phyloP scores from a whole-genome alignment of 2,888 invertebrate genomes.

The Lapara coniferarum region DNA sequence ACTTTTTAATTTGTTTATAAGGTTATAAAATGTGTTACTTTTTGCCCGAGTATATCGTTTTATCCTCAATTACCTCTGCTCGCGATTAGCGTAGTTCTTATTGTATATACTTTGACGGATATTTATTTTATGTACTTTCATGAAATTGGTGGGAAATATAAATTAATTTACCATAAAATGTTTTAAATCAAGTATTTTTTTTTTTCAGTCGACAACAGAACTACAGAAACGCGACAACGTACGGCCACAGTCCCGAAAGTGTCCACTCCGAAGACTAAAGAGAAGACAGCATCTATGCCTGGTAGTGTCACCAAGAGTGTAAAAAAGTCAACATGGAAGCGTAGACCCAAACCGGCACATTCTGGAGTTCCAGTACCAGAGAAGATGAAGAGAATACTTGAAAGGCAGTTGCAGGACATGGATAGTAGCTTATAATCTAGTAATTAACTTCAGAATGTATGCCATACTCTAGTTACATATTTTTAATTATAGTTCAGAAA shows the following conservation, averaged over 20 bases:
- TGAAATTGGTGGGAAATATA: neutral
- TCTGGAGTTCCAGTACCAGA: conserved; percentile 76
- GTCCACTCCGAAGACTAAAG: conserved; percentile 64
- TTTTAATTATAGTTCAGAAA: neutral
- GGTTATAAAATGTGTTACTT: neutral
- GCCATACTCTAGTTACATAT: neutral
- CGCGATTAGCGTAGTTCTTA: too few species aligned
- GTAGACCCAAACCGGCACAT: conserved; percentile 69
- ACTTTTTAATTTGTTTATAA: neutral
- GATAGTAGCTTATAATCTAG: conserved; percentile 46
- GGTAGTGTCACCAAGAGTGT: conserved; percentile 61
- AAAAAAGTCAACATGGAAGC: conserved; percentile 62
- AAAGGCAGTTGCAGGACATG: conserved; percentile 52
- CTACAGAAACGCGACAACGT: conserved; percentile 45
- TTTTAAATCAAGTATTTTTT: neutral
- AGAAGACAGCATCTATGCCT: conserved; percentile 50
- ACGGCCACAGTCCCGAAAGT: conserved; percentile 57
- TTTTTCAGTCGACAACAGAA: conserved; percentile 51
- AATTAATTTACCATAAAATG: neutral
- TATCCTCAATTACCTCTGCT: too few species aligned
- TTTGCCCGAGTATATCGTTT: too few species aligned
- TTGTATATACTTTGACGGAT: neutral
- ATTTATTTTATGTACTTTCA: neutral
- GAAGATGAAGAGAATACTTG: conserved; percentile 65
- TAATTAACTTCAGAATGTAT: too few species aligned